Evolutionary conservation across 2,113 vertebrate genomes (phyloP), one percentile per base, ranked within the genome.

Genomic region (Nicator chloris): DNA sequence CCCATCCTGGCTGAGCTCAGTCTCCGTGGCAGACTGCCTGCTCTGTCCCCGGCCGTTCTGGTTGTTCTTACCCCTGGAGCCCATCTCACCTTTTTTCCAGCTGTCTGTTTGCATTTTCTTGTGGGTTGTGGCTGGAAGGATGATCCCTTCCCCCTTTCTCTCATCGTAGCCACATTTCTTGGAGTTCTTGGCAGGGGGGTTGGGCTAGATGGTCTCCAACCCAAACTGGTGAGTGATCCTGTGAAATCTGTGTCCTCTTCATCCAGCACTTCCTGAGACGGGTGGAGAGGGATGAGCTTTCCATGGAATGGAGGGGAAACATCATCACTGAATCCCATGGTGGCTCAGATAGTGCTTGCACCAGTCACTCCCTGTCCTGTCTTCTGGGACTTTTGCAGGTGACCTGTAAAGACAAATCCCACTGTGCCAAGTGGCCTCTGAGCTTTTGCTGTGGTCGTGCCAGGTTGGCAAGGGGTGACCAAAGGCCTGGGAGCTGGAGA

Each of bases 101-200:
- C 0, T 14, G 13, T 11, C 30, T 35, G 66, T 11, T 28, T 42
- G 11, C 19, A 5, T 16, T 57, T 80, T 31, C 30, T 4, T 15
- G 19, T 6, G 37, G 22, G 5, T 30, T 78, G 31, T 23, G 40
- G 10, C 27, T 54, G 57, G 13, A 53, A 51, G 80, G 37, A 17
- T 50, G 30, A 19, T 75, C 35, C 68, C 7, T 30, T 84, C 20
- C 22, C 14, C 4, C 66, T 54, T 70, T 39, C 35, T 71, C 13
- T 51, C 39, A 9, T 26, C 0, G 0, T 11, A 40, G 49, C 37
- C 7, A 1, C 0, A 0, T 21, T 76, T 79, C 30, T 64, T 51
- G 35, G n/a, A 51, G 44, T 30, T 9, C 42, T 33, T 63, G 45
- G 60, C 35, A 49, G 42, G 9, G 5, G 3, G 7, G 4, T 26